These are phyloP conservation scores for Yponomeuta plumbellus DNA, from an alignment of 2,888 invertebrate species.

Conservation along the genomic window DNA sequence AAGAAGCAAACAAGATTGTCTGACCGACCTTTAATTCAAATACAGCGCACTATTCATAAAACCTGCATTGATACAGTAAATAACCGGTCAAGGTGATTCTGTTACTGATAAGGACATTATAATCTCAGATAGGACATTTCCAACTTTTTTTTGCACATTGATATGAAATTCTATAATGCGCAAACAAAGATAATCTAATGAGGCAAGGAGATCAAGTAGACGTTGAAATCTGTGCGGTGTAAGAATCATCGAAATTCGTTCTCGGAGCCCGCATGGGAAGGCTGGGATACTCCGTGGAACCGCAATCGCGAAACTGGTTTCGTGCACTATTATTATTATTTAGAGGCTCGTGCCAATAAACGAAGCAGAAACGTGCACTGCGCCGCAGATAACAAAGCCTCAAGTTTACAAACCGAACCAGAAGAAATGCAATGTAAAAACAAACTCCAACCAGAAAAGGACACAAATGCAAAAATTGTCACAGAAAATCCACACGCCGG, in stretches of 20 bases:
- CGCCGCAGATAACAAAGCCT: constrained; percentile 54
- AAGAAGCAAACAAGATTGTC: background rate
- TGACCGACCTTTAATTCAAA: background rate
- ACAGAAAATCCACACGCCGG: constrained; percentile 51
- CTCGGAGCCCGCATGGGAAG: constrained; percentile 58
- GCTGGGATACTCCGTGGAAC: constrained; percentile 68
- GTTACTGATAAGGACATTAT: constrained; percentile 33
- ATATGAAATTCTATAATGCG: background rate
- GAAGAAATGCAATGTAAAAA: constrained; percentile 35
- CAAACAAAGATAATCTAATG: background rate
- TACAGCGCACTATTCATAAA: background rate
- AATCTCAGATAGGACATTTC: constrained; percentile 27
- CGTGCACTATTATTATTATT: constrained; percentile 72
- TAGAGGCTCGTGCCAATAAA: constrained; percentile 71
- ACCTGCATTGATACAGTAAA: constrained; percentile 37
- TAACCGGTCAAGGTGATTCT: constrained; percentile 62
- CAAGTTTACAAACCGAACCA: constrained; percentile 12
- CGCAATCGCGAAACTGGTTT: constrained; percentile 72
- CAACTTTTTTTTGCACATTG: background rate
- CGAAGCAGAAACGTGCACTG: constrained; percentile 56
- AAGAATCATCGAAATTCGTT: background rate
- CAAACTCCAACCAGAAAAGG: constrained; percentile 63
- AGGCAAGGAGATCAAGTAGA: background rate
- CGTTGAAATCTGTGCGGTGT: background rate
- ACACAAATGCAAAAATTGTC: constrained; percentile 53